Evolutionary conservation across 2,888 invertebrate genomes (phyloP), one percentile per base, ranked within the genome.

Genomic region (Acanthococcus lagerstroemiae): DNA sequence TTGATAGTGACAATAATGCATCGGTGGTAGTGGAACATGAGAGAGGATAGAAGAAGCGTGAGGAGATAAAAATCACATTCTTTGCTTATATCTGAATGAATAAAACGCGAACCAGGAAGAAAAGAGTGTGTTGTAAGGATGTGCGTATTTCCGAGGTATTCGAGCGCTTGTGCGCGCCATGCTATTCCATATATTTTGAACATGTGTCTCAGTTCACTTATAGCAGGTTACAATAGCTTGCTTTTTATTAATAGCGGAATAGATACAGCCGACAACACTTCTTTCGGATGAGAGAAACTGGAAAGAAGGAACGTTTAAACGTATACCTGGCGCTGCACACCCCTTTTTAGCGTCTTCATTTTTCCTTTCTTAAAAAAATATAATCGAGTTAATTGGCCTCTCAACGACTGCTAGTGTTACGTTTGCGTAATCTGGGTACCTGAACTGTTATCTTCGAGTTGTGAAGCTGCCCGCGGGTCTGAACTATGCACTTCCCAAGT

Each of bases 211-310:
- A 30, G 56, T 46, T 57, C 57, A 45, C 45, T 45, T 7, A 57
- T 46, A 57, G 45, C 57, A 57, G 44, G 57, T 57, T 45, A 25
- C 44, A 57, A 44, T 45, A 57, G 57, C 44, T 57, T 57, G 57
- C 45, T 57, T 57, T 57, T 57, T 57, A 57, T 57, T 57, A 57
- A 57, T 24, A 46, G 57, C 44, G 6, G 37, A 55, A 55, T 44
- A 57, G 25, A 45, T n/a, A 57, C 45, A 44, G 57, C 44, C 44
- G 57, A 24, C 45, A 46, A 45, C 44, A 46, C 22, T 45, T 17
- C 15, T 52, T 30, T 24, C 54, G 44, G 17, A 19, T 15, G 26
- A 45, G 24, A 48, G 24, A 56, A 17, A 17, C 19, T 0, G 24
- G 37, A 55, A 3, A 45, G 25, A 57, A 57, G 45, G 57, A 45